Evolutionary conservation across 2,113 vertebrate species (phyloP).

Genomic region (Vireo altiloquus): DNA sequence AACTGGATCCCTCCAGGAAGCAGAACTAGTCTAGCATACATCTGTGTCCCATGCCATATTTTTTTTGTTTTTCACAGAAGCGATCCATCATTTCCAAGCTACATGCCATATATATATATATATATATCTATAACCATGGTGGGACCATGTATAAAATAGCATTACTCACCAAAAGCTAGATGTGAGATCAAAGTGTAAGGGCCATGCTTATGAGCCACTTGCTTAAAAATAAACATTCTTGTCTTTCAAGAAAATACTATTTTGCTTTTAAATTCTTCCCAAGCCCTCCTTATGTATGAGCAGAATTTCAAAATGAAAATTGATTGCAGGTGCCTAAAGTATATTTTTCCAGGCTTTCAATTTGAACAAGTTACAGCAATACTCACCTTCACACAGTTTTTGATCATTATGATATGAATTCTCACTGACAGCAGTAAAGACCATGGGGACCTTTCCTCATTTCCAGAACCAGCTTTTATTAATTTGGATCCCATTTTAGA

Average conservation of each 20-base stretch:
- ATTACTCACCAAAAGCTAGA: not conserved
- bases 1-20: not conserved
- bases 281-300: not conserved
- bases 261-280: slow-evolving; percentile 17
- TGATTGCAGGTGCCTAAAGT: slow-evolving; percentile 63
- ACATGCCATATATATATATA: not conserved
- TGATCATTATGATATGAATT: slow-evolving; percentile 6
- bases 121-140: not conserved
- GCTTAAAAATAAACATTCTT: not conserved
- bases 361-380: slow-evolving; percentile 33
- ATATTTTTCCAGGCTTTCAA: slow-evolving; percentile 38
- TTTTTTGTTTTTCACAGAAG: not conserved
- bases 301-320: slow-evolving; percentile 61
- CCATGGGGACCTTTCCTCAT: not conserved
- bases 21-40: not conserved
- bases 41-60: not conserved
- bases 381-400: slow-evolving; percentile 4
- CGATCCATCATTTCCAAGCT: not conserved
- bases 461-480: not conserved
- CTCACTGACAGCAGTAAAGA: not conserved
- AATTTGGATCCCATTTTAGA: not conserved
- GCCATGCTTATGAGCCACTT: not conserved
- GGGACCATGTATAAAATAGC: not conserved
- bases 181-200: not conserved
- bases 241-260: not conserved